Evolutionary conservation across 2,113 vertebrate genomes (phyloP).

Genomic region (Calonectris borealis): DNA sequence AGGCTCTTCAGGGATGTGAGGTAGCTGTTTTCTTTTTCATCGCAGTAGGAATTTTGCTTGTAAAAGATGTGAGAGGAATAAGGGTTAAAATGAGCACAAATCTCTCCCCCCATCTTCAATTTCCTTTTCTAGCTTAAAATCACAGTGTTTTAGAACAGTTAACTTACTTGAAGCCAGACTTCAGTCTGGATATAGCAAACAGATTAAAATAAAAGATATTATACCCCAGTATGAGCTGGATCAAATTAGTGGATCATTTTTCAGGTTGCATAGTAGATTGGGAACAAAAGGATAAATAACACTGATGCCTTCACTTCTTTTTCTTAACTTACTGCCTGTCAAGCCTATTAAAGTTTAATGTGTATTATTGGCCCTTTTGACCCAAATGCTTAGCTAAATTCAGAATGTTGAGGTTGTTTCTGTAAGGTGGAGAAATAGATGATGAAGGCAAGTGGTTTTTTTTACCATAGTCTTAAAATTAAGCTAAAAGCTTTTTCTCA

Average conservation of each 20-base stretch:
- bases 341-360: background rate
- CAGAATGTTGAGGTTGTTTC: background rate
- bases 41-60: background rate
- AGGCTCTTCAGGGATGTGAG: background rate
- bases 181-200: background rate
- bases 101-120: background rate
- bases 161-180: background rate
- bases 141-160: background rate
- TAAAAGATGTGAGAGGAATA: background rate
- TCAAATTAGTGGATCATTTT: background rate
- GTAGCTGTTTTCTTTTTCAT: constrained; percentile 13
- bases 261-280: background rate
- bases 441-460: rapidly evolving
- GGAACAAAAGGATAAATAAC: background rate
- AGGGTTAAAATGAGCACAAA: background rate
- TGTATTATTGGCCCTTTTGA: background rate
- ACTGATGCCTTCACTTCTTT: background rate
- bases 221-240: background rate
- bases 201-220: background rate
- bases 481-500: background rate
- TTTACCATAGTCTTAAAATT: background rate
- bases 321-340: background rate
- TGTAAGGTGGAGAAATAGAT: background rate
- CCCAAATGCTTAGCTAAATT: background rate
- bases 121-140: background rate